phyloP scores from a whole-genome alignment of 2,113 vertebrate genomes.

The Zosterops borbonicus region DNA sequence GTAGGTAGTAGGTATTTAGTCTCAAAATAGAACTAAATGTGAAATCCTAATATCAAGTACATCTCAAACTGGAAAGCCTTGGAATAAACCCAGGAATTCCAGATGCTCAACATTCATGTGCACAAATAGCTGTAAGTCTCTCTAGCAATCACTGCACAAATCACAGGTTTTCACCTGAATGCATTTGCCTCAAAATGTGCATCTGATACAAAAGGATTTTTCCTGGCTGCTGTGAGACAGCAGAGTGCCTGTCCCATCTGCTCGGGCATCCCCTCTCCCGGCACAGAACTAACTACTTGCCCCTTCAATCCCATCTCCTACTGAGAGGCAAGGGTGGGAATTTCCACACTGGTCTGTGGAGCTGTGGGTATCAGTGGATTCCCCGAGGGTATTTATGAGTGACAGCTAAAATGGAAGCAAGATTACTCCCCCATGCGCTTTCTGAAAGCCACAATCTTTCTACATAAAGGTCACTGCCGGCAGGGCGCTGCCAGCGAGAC shows the following conservation, averaged over 20 bases:
- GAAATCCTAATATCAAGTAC: not conserved
- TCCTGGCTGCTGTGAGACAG: not conserved
- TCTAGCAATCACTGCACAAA: not conserved
- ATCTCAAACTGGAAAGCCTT: not conserved
- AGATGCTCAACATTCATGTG: not conserved
- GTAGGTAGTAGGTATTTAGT: not conserved
- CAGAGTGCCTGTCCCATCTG: not conserved
- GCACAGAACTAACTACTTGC: no score
- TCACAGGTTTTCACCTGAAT: not conserved
- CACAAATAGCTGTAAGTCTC: not conserved
- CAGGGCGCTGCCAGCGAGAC: not conserved
- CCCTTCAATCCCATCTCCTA: accelerated
- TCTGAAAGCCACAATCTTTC: not conserved
- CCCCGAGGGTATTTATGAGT: accelerated
- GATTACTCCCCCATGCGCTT: accelerated
- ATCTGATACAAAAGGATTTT: accelerated
- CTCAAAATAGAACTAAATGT: not conserved
- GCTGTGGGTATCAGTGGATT: accelerated
- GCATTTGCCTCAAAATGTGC: not conserved
- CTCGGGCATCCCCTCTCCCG: accelerated
- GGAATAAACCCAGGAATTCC: not conserved
- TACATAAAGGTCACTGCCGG: accelerated
- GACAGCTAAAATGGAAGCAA: not conserved
- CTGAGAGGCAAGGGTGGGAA: not conserved
- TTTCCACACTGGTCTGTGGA: accelerated